Evolutionary conservation across 2,113 vertebrate genomes (phyloP).

Genomic region (Ageneiosus marmoratus): DNA sequence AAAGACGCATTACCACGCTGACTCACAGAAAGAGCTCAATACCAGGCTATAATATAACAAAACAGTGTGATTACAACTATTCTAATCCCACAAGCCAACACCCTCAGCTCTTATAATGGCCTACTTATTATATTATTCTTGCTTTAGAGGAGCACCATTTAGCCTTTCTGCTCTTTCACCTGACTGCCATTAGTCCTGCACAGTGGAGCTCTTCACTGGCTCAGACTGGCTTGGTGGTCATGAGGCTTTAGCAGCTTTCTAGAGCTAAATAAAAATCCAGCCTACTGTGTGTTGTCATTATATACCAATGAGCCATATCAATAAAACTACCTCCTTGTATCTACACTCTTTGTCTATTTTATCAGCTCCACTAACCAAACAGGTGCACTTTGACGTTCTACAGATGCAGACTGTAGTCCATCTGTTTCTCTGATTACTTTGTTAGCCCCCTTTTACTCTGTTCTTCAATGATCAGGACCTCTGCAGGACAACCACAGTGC

Average conservation of each 20-base stretch:
- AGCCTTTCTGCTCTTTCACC: slow-evolving; percentile 9
- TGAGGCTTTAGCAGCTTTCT: not conserved
- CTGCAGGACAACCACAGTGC: too few species aligned
- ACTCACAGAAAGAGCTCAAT: slow-evolving; percentile 38
- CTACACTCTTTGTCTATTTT: too few species aligned
- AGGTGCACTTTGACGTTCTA: too few species aligned
- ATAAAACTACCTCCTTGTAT: too few species aligned
- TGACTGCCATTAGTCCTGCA: not conserved
- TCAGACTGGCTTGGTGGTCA: not conserved
- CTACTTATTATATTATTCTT: slow-evolving; percentile 32
- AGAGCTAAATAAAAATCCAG: not conserved
- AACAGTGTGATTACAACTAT: slow-evolving; percentile 30
- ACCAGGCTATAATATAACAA: slow-evolving; percentile 38
- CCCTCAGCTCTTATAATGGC: slow-evolving; percentile 14
- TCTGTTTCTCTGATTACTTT: too few species aligned
- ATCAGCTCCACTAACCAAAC: too few species aligned
- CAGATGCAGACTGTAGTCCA: too few species aligned
- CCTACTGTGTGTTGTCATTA: not conserved
- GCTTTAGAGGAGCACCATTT: not conserved
- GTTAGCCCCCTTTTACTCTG: too few species aligned
- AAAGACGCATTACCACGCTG: slow-evolving; percentile 29
- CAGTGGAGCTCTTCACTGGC: not conserved
- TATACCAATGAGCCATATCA: too few species aligned
- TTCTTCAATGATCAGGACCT: too few species aligned
- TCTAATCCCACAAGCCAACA: slow-evolving; percentile 23